Evolutionary conservation across 2,888 invertebrate species (phyloP), one percentile per base, ranked within the genome.

Genomic region (Tipula unca): DNA sequence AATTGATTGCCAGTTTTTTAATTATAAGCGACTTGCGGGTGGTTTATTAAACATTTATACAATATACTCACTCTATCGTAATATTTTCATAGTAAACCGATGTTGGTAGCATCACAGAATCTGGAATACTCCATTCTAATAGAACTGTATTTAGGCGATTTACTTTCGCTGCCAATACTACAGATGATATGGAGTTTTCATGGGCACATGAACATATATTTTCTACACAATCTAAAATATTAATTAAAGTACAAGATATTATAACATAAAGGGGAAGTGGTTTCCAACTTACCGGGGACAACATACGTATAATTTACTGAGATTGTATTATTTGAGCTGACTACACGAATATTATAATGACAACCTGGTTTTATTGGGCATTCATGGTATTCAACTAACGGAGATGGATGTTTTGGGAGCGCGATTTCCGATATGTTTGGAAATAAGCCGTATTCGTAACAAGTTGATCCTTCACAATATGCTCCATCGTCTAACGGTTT

Each of bases 281-380:
- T n/a, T 36, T 1, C n/a, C 42, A 3, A 86, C 87, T 82, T 88
- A 90, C 90, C 88, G 86, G 90, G 90, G 86, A 90, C 88, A 2
- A 39, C 86, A 82, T 85, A 87, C 83, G 86, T 86, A 86, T 69
- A 87, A 86, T 86, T 87, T 17, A 88, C 88, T 1, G 88, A 88
- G 0, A 88, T 86, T 29, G 87, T 87, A 2, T 88, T 87, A 86
- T 89, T 89, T 0, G 89, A 88, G 2, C 89, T 88, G 86, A 89
- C 89, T 86, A 90, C 89, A n/a, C 88, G 89, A 0, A 90, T 87
- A 6, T 88, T 88, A 86, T 90, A 90, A 25, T 88, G 88, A 86
- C 90, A 90, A 3, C 89, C 90, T 6, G 89, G 89, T 88, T 89
- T 88, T 35, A 89, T 89, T 48, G 87, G 88, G 86, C 90, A 90